Percentiles rank a stretch among this genome's conserved stretches.
Conservation (phyloP, 2,797 vertebrate genomes). For the Sebastes taczanowskii region DNA sequence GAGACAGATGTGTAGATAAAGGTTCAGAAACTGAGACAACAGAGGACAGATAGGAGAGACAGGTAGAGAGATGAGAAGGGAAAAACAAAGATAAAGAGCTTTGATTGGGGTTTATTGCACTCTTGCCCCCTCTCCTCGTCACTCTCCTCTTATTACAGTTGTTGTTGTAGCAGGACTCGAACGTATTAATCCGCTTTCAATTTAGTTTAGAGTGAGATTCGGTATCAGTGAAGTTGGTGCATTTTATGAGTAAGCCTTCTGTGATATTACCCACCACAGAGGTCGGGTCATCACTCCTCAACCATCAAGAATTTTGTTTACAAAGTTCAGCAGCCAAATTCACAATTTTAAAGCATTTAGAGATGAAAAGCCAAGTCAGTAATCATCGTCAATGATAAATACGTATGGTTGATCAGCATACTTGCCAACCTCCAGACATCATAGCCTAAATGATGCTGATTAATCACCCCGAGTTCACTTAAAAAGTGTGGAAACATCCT, state of each 20-base stretch:
- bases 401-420: too few relatives aligned
- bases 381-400: neutral
- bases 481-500: neutral
- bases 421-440: too few relatives aligned
- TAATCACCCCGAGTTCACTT: neutral
- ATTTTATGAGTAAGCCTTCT: neutral
- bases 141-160: constrained; percentile 24
- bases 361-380: neutral
- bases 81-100: constrained; percentile 68
- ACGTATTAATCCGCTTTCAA: neutral
- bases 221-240: neutral
- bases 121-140: constrained; percentile 11
- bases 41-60: constrained; percentile 55
- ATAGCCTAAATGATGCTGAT: neutral
- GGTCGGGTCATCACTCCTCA: neutral
- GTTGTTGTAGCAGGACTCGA: constrained; percentile 32
- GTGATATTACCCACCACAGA: neutral
- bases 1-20: constrained; percentile 59
- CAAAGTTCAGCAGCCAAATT: neutral
- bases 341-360: neutral
- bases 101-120: constrained; percentile 61
- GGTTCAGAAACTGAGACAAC: constrained; percentile 38
- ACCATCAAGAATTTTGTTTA: neutral
- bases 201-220: neutral
- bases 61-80: constrained; percentile 45